Base-by-base conservation (phyloP, 2,113 vertebrate species). In the Notarius quadriscutis region DNA sequence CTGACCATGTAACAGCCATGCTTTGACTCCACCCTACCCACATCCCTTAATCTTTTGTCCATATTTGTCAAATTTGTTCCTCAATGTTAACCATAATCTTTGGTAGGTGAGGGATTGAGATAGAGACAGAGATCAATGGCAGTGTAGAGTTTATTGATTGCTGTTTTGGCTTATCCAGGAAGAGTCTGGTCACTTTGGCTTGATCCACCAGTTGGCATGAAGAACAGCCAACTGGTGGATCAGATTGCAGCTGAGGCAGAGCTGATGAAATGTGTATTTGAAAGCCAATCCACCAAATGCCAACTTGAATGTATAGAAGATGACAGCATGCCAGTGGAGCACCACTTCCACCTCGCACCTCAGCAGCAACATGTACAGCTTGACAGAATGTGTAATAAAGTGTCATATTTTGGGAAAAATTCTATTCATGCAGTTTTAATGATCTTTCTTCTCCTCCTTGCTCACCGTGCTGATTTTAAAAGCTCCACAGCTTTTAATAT, bases 11-110 rank as follows among this genome's bases (percentile, higher is more conserved):
- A 20, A 18, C 15, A 58, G n/a, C n/a, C 27, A 1, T 55, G 50
- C 75, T 53, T 53, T 27, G 50, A 55, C 51, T 60, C n/a, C 51
- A 27, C 2, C 18, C 5, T 81, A 27, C 2, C 22, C 50, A 27
- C 1, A 17, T 2, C 7, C 14, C 12, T 10, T 78, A 30, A 55
- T 53, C 75, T 11, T 58, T 80, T 41, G 41, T 60, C 11, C 53
- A 78, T 15, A 55, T 78, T 78, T 51, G 10, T 91, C 71, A 5
- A 51, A 77, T 88, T 67, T 81, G 34, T 6, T 84, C 89, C 90
- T 91, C 90, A 91, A 94, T 91, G 7, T 91, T 90, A 93, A 90
- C 77, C 51, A n/a, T 57, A 79, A 22, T 58, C 53, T 65, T 41
- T 50, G 7, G 22, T 41, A 60, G 22, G 22, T 34, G 18, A 48